Evolutionary conservation across 2,113 vertebrate species (phyloP), one percentile per base, ranked within the genome.

Genomic region (Terrapene triunguis): DNA sequence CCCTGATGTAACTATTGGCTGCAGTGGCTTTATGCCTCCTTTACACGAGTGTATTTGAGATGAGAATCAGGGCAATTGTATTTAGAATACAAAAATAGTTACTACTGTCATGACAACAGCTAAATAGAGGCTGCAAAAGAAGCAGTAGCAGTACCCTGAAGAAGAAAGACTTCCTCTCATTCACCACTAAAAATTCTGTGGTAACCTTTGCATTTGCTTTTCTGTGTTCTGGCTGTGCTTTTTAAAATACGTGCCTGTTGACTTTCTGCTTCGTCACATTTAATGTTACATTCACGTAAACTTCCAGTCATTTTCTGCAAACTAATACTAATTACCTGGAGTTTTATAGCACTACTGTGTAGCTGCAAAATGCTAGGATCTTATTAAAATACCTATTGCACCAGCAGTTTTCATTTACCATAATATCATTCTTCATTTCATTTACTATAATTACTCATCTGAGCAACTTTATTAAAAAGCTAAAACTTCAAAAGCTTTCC

Each of bases 141-240:
- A 92, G 92, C 0, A 38, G 80, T 5, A 82, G 55, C 44, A 85
- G 59, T 3, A 59, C 14, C 84, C 93, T 80, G 44, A 72, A 95
- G 54, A 47, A 47, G 25, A 76, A 10, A 76, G 50, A 82, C 79
- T 5, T 8, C 19, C 48, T 92, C 6, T n/a, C 72, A 29, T 48
- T 85, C 76, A 3, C 6, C 17, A n/a, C 13, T 62, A 1, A 84
- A 76, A 84, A 35, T n/a, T 80, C 69, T 53, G 35, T 1, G 17
- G 84, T 92, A 94, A 95, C 84, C 11, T 90, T 84, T 24, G 10
- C 10, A 12, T 88, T 93, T 84, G 4, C 25, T 92, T 89, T 88
- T 7, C 4, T 85, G 76, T 94, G 3, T 82, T 57, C 55, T 86
- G 35, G 81, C 91, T 35, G 74, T 82, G 14, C 17, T 85, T 78